Percentiles rank a stretch among this genome's conserved stretches.
phyloP scores from a whole-genome alignment of 2,888 invertebrate genomes.

The Brenthis hecate region DNA sequence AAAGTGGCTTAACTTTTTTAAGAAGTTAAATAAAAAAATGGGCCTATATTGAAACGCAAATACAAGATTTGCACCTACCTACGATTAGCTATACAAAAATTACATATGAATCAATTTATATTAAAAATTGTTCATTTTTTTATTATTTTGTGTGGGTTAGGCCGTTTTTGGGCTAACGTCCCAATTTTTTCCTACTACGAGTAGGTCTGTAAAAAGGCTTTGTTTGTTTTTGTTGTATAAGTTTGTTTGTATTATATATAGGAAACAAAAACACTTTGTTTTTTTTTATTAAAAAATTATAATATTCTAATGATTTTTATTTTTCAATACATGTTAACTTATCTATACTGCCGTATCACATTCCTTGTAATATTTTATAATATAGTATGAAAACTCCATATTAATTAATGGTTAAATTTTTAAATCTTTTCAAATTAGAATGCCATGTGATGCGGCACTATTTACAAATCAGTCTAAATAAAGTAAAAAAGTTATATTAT shows the following conservation, averaged over 20 bases:
- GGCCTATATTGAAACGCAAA: background rate
- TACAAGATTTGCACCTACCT: no score
- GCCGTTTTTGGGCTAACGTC: no score
- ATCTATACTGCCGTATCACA: constrained; percentile 12
- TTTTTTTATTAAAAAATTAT: constrained; percentile 36
- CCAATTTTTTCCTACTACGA: no score
- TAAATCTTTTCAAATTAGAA: background rate
- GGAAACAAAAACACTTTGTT: constrained; percentile 28
- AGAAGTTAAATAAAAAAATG: background rate
- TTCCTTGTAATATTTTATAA: background rate
- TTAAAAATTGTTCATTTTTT: no score
- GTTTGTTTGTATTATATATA: constrained; percentile 41
- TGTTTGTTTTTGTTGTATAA: constrained; percentile 39
- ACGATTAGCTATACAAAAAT: no score
- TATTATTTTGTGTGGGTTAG: no score
- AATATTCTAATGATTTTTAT: constrained; percentile 27
- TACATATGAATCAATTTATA: no score
- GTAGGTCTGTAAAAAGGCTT: constrained; percentile 28
- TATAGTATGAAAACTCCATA: background rate
- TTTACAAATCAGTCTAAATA: constrained; percentile 19
- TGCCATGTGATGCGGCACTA: constrained; percentile 8
- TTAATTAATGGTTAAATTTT: background rate
- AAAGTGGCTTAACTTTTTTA: background rate
- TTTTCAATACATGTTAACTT: constrained; percentile 16
- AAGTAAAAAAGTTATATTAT: background rate